Conservation (phyloP, 1,140 invertebrate genomes). For the Gyrodactylus bullatarudis region DNA sequence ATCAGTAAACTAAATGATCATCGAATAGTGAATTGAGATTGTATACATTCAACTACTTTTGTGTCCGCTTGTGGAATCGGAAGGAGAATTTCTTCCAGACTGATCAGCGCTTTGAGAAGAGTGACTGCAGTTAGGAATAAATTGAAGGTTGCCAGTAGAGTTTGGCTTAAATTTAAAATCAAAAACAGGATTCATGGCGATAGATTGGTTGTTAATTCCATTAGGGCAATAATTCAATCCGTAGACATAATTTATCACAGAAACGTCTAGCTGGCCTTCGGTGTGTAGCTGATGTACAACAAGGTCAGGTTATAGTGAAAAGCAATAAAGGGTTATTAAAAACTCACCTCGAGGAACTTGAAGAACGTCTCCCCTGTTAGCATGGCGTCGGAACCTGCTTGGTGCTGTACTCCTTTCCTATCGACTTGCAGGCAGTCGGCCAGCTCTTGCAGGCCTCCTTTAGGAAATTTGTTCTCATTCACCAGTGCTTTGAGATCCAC, state of each 20-base stretch:
- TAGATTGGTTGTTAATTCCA: not conserved
- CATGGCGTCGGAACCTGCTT: constrained; percentile 6
- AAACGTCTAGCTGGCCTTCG: not conserved
- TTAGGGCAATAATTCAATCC: not conserved
- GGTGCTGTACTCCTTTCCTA: constrained; percentile 6
- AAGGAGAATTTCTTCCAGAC: not conserved
- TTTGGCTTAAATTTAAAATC: not conserved
- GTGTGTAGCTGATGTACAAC: not conserved
- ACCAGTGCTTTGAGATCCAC: constrained; percentile 6
- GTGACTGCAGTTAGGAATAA: not conserved
- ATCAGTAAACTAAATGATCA: too few relatives aligned
- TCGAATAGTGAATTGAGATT: too few relatives aligned
- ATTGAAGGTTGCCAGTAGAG: not conserved
- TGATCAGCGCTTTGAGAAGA: not conserved
- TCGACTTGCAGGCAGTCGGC: constrained; percentile 3
- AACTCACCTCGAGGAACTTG: constrained; percentile 4
- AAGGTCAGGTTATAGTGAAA: not conserved
- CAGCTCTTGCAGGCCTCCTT: constrained; percentile 7
- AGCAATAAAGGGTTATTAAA: not conserved
- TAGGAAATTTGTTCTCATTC: constrained; percentile 5
- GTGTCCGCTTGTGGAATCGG: not conserved
- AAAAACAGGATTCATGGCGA: not conserved
- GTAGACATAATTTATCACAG: not conserved
- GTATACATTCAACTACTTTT: not conserved
- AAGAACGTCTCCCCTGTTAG: constrained; percentile 7